Percentiles rank a stretch among this genome's conserved stretches.
These are phyloP conservation scores for Drosophila guanche DNA, from an alignment of 1,140 invertebrate genomes.

Conservation along the genomic window DNA sequence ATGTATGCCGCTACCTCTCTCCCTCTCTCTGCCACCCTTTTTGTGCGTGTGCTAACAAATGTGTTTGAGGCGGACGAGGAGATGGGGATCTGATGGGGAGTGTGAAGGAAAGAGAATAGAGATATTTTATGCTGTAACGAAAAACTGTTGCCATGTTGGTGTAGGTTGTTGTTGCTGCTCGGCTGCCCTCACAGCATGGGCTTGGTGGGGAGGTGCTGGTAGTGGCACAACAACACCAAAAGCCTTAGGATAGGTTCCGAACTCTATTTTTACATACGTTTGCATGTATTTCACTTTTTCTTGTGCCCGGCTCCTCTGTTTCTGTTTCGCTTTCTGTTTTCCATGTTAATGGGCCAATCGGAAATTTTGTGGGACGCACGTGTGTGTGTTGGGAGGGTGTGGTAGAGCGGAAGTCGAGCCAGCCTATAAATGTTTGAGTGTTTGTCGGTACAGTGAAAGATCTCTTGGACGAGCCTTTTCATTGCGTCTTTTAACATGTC, in stretches of 20 bases:
- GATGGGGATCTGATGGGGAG: constrained; percentile 1
- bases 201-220: constrained; percentile 9
- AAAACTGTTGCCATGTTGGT: constrained; percentile 78
- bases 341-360: constrained; percentile 78
- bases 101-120: background rate
- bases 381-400: constrained; percentile 40
- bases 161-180: constrained; percentile 48
- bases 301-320: constrained; percentile 23
- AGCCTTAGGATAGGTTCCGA: constrained; percentile 72
- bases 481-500: no score
- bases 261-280: constrained; percentile 56
- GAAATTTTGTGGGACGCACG: constrained; percentile 62
- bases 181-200: constrained; percentile 9
- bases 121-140: constrained; percentile 49
- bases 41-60: constrained; percentile 48
- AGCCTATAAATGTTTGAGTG: constrained; percentile 15
- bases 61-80: constrained; percentile 5
- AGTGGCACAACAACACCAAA: constrained; percentile 52
- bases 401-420: constrained; percentile 28
- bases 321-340: constrained; percentile 50
- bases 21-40: constrained; percentile 26
- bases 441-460: constrained; percentile 6
- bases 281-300: constrained; percentile 21
- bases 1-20: constrained; percentile 14
- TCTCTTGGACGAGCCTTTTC: background rate